A percentile compares a stretch with the other conserved stretches of the same genome.
These are phyloP conservation scores for Perca flavescens DNA, from an alignment of 2,113 vertebrate genomes.

Conservation along the genomic window DNA sequence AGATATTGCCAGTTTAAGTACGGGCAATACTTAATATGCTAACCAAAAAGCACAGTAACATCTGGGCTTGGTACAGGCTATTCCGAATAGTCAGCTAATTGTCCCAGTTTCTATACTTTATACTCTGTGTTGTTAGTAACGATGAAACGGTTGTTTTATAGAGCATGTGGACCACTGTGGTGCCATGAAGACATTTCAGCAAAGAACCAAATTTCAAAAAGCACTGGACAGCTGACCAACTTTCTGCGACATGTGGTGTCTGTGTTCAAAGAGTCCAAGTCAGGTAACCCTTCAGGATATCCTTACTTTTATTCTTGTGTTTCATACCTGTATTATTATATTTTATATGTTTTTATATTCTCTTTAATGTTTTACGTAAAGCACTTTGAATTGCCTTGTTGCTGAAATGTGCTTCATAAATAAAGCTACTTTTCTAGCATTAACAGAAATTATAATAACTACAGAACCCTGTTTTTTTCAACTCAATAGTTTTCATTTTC, in stretches of 20 bases:
- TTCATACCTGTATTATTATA: no score
- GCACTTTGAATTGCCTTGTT: no score
- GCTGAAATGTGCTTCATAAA: no score
- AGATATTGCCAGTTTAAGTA: neutral
- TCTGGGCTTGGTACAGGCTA: neutral
- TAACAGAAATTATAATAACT: no score
- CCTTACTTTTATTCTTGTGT: no score
- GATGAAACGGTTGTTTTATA: slow-evolving; percentile 74
- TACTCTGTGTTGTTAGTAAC: slow-evolving; percentile 8
- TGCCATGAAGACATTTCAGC: slow-evolving; percentile 98
- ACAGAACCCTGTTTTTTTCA: neutral
- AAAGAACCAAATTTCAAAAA: slow-evolving; percentile 96
- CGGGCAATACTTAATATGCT: neutral
- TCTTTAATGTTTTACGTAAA: no score
- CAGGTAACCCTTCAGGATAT: slow-evolving; percentile 85
- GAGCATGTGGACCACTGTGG: slow-evolving; percentile 95
- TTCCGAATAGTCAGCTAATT: neutral
- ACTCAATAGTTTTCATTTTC: neutral
- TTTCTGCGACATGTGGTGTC: slow-evolving; percentile 95
- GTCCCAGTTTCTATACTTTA: neutral
- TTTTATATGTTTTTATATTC: no score
- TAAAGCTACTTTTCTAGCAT: no score
- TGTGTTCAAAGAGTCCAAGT: slow-evolving; percentile 97
- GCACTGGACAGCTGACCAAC: slow-evolving; percentile 93
- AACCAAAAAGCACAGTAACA: neutral